Base-by-base conservation (phyloP, 2,888 invertebrate species). In the Philaethria dido region DNA sequence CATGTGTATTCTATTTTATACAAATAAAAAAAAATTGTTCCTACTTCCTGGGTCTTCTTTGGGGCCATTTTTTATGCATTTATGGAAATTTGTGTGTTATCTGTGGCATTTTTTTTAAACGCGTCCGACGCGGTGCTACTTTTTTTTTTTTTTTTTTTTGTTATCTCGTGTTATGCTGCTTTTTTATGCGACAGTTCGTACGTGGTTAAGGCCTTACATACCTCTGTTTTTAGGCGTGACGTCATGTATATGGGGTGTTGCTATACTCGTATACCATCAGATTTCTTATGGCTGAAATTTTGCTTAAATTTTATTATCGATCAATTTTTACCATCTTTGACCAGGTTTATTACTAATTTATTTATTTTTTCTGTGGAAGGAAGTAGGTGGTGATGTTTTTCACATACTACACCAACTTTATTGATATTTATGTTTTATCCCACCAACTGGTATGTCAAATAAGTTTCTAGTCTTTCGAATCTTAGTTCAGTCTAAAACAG, bases 211-310 rank as follows among this genome's bases (percentile, higher is more conserved):
- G 84, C 93, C 93, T 81, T 94, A 94, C 80, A 88, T 97, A 93
- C 97, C 97, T 81, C 93, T 97, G 89, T 95, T 97, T 94, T 95
- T 97, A 93, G 97, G 97, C 89, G 95, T 97, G 87, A 97, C 97
- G 85, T 97, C 97, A 86, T 97, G 97, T 94, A 94, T 97, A 90
- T 97, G 97, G 96, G 97, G 97, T 87, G 89, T 93, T 50, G 92
- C 92, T n/a, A 86, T 93, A 68, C 84, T 92, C 63, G 86, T 92
- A 3, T 93, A 92, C 69, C 90, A 92, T 77, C 88, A 92, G 66
- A 77, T 90, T 69, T n/a, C n/a, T n/a, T 88, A 89, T 74, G 84
- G 85, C 72, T 88, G 83, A 87, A 79, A 70, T 60, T 48, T 42
- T 60, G 9, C 33, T 45, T 55, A 61, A 48, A 14, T 42, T 50